A percentile compares a stretch with the other conserved stretches of the same genome.
Evolutionary conservation across 2,113 vertebrate genomes (phyloP).

Genomic region (Patagioenas fasciata): DNA sequence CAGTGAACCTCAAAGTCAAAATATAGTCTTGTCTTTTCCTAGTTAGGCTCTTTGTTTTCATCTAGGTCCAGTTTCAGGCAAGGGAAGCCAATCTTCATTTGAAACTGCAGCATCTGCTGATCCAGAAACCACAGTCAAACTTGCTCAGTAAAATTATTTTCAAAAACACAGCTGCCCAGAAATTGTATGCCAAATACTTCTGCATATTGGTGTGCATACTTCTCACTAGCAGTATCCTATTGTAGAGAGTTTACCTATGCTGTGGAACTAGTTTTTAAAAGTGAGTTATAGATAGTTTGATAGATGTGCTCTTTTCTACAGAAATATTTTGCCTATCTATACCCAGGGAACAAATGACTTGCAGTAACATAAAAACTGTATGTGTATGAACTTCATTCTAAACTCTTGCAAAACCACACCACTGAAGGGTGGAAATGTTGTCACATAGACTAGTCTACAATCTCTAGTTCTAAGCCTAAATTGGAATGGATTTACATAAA

Average conservation of each 20-base stretch:
- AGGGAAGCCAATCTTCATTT: neutral
- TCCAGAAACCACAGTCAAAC: neutral
- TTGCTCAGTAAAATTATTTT: neutral
- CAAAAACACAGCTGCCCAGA: neutral
- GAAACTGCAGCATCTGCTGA: neutral
- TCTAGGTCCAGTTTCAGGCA: neutral
- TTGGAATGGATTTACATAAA: neutral
- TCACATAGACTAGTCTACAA: neutral
- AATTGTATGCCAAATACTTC: neutral
- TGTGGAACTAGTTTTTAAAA: neutral
- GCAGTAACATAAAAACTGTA: neutral
- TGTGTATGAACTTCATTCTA: neutral
- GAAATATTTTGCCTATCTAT: neutral
- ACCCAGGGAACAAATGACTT: neutral
- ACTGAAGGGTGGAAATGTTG: neutral
- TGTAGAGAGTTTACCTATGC: neutral
- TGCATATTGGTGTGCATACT: neutral
- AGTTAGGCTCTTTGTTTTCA: neutral
- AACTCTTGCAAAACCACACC: neutral
- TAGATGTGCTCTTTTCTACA: neutral
- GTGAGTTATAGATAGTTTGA: neutral
- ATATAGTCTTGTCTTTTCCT: neutral
- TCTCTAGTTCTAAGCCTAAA: neutral
- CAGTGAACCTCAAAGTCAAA: neutral
- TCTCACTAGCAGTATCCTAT: neutral